A percentile compares a stretch with the other conserved stretches of the same genome.
Conservation (phyloP, 2,888 invertebrate genomes). For the Cinara cedri region DNA sequence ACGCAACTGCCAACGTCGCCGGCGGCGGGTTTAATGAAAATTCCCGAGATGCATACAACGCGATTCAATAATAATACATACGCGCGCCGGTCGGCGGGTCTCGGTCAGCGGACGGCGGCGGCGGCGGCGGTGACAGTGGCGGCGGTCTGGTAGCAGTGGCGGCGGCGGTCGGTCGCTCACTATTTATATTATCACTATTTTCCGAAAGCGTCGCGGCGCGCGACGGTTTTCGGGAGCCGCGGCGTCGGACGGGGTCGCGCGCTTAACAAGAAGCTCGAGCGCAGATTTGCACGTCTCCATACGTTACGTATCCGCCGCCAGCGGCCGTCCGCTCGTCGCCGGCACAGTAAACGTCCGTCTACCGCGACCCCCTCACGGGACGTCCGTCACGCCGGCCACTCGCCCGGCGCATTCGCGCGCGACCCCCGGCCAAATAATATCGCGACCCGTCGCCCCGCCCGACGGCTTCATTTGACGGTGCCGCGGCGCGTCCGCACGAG, state of each 20-base stretch:
- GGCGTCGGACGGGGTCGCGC: slow-evolving; percentile 3
- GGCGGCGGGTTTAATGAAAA: slow-evolving; percentile 45
- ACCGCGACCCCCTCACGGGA: no score
- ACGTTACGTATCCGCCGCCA: background rate
- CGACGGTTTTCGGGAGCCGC: background rate
- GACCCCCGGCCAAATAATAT: no score
- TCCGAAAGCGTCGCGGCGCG: slow-evolving; percentile 4
- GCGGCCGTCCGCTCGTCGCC: background rate
- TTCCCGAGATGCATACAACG: slow-evolving; percentile 39
- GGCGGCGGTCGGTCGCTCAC: background rate
- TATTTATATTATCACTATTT: background rate
- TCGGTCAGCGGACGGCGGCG: no score
- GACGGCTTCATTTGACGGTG: no score
- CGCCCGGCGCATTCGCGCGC: no score
- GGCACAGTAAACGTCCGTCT: background rate
- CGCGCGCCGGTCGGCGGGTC: slow-evolving; percentile 25
- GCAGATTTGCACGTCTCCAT: no score
- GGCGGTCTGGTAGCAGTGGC: no score
- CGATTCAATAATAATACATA: slow-evolving; percentile 42
- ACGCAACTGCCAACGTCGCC: background rate
- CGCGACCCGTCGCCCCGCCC: no score
- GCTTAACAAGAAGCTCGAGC: slow-evolving; percentile 49
- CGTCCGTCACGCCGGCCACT: no score
- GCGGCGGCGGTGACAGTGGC: no score
- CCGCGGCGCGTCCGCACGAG: no score